Conservation (phyloP, 1,140 invertebrate species). For the Coptotermes formosanus region DNA sequence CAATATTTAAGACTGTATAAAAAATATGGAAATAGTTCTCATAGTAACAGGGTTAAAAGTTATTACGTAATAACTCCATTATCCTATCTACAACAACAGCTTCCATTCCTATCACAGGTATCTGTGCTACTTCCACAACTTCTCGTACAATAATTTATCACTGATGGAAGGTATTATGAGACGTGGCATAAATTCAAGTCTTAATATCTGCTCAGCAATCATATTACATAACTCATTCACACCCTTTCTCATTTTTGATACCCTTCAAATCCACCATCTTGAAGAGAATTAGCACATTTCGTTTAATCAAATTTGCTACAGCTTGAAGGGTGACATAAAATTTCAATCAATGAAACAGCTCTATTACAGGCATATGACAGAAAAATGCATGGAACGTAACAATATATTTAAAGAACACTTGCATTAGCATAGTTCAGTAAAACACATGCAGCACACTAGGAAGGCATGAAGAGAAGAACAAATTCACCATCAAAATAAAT, state of each 20-base stretch:
- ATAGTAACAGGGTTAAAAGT: constrained; percentile 1
- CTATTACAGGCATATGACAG: too few relatives aligned
- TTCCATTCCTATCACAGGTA: not conserved
- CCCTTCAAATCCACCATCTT: too few relatives aligned
- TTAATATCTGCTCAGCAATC: not conserved
- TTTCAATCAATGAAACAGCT: too few relatives aligned
- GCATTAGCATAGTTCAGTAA: too few relatives aligned
- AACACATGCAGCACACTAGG: too few relatives aligned
- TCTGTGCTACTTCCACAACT: not conserved
- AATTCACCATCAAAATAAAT: too few relatives aligned
- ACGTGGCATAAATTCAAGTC: not conserved
- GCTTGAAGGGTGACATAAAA: too few relatives aligned
- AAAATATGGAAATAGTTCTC: constrained; percentile 12
- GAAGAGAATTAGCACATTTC: too few relatives aligned
- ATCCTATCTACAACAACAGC: not conserved
- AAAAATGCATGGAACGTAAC: too few relatives aligned
- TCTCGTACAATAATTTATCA: not conserved
- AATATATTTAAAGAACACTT: too few relatives aligned
- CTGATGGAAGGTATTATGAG: not conserved
- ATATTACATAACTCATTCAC: not conserved
- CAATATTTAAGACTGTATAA: constrained; percentile 6
- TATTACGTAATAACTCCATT: not conserved
- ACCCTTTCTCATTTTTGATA: not conserved
- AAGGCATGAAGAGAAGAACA: too few relatives aligned
- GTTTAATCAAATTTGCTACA: too few relatives aligned